These are phyloP conservation scores for Euplagia quadripunctaria DNA, from an alignment of 2,888 invertebrate species.

Conservation along the genomic window DNA sequence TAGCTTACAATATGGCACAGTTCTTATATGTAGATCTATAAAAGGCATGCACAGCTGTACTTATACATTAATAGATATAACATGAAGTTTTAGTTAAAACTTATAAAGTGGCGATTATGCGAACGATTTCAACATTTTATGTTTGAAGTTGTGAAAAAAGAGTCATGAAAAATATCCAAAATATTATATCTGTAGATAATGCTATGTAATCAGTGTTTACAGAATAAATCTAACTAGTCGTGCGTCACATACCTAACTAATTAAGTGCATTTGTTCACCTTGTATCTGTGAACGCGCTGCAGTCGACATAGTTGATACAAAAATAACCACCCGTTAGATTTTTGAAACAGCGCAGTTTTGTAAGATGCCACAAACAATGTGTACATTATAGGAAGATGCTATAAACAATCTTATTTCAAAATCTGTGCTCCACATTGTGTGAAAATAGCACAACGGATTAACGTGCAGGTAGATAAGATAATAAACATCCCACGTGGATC, in stretches of 20 bases:
- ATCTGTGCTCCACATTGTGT: conserved; percentile 69
- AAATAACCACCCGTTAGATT: conserved; percentile 39
- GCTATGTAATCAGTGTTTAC: too few relatives aligned
- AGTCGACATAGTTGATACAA: conserved; percentile 35
- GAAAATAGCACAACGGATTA: conserved; percentile 77
- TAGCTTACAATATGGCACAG: too few relatives aligned
- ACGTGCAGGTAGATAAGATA: conserved; percentile 79
- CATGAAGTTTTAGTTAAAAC: too few relatives aligned
- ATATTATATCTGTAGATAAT: too few relatives aligned
- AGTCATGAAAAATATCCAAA: too few relatives aligned
- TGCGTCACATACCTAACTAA: background rate
- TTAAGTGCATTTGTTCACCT: conserved; percentile 37
- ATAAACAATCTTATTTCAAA: conserved; percentile 62
- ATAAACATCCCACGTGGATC: conserved; percentile 75
- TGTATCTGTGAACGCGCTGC: conserved; percentile 23
- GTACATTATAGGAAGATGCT: conserved; percentile 46
- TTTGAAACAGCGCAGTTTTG: conserved; percentile 40
- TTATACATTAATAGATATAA: too few relatives aligned
- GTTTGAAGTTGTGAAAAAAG: too few relatives aligned
- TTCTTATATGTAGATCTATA: too few relatives aligned
- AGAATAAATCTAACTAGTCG: too few relatives aligned
- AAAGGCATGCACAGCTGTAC: too few relatives aligned
- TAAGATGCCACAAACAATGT: conserved; percentile 45
- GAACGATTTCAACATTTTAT: too few relatives aligned
- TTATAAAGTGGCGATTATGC: too few relatives aligned